These are phyloP conservation scores for Morelia viridis DNA, from an alignment of 2,797 vertebrate genomes.

Conservation along the genomic window DNA sequence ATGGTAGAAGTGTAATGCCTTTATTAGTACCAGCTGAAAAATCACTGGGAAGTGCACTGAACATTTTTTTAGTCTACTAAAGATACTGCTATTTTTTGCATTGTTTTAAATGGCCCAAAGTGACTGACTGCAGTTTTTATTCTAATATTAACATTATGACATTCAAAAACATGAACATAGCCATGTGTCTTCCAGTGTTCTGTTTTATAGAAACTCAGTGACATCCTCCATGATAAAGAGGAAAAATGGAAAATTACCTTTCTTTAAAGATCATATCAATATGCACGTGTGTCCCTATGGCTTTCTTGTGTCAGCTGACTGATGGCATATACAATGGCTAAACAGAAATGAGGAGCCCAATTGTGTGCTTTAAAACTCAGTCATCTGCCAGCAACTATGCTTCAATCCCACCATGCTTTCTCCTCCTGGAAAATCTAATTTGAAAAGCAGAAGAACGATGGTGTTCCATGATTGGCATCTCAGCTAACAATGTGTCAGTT, in stretches of 20 bases:
- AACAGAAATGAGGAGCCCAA: slow-evolving; percentile 75
- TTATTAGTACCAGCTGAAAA: neutral
- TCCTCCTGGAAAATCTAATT: slow-evolving; percentile 49
- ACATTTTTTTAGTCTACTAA: neutral
- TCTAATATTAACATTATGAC: slow-evolving; percentile 6
- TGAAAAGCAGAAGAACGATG: slow-evolving; percentile 64
- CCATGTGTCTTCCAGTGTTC: slow-evolving; percentile 62
- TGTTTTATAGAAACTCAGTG: slow-evolving; percentile 58
- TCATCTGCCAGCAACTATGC: slow-evolving; percentile 73
- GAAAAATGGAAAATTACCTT: slow-evolving; percentile 68
- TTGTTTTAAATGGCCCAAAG: neutral
- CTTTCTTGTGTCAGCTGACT: slow-evolving; percentile 61
- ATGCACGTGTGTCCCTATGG: slow-evolving; percentile 67
- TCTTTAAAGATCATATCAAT: slow-evolving; percentile 72
- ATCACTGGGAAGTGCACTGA: neutral
- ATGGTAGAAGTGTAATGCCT: neutral
- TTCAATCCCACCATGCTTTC: slow-evolving; percentile 60
- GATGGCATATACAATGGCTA: slow-evolving; percentile 61
- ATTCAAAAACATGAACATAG: slow-evolving; percentile 50
- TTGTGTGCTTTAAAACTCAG: slow-evolving; percentile 78
- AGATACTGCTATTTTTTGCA: neutral
- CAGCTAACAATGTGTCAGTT: slow-evolving; percentile 60
- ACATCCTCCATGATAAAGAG: slow-evolving; percentile 40
- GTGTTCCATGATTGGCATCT: slow-evolving; percentile 63
- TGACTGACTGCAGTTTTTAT: neutral